Percentiles rank a stretch among this genome's conserved stretches.
These are phyloP conservation scores for Chaunax sp. DNA, from an alignment of 2,797 vertebrate genomes.

Conservation along the genomic window DNA sequence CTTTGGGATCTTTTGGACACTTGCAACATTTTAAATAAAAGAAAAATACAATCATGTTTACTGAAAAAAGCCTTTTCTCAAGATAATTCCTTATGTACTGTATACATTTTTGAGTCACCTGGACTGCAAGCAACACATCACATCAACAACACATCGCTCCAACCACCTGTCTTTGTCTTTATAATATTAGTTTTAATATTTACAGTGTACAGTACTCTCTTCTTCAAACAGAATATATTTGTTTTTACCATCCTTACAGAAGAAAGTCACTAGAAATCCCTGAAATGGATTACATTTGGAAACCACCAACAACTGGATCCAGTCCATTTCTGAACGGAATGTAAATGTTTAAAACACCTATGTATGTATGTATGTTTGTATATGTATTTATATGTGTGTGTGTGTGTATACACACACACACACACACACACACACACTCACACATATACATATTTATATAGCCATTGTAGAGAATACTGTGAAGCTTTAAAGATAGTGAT, in stretches of 20 bases:
- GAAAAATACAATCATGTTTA: constrained; percentile 42
- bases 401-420: too few species aligned
- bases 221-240: neutral
- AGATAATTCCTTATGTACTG: constrained; percentile 13
- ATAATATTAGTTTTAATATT: constrained; percentile 46
- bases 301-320: neutral
- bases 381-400: too few species aligned
- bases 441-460: too few species aligned
- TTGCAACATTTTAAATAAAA: constrained; percentile 24
- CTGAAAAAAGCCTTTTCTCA: constrained; percentile 19
- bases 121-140: constrained; percentile 36
- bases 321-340: neutral
- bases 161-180: constrained; percentile 6
- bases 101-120: constrained; percentile 36
- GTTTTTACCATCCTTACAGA: neutral
- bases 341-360: neutral
- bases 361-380: too few species aligned
- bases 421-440: too few species aligned
- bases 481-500: too few species aligned
- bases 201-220: constrained; percentile 28
- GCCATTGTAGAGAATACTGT: too few species aligned
- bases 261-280: constrained; percentile 1
- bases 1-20: constrained; percentile 1
- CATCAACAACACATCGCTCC: constrained; percentile 25
- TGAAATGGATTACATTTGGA: neutral